A percentile compares a stretch with the other conserved stretches of the same genome.
Evolutionary conservation across 2,797 vertebrate genomes (phyloP).

Genomic region (Ciconia nigra): DNA sequence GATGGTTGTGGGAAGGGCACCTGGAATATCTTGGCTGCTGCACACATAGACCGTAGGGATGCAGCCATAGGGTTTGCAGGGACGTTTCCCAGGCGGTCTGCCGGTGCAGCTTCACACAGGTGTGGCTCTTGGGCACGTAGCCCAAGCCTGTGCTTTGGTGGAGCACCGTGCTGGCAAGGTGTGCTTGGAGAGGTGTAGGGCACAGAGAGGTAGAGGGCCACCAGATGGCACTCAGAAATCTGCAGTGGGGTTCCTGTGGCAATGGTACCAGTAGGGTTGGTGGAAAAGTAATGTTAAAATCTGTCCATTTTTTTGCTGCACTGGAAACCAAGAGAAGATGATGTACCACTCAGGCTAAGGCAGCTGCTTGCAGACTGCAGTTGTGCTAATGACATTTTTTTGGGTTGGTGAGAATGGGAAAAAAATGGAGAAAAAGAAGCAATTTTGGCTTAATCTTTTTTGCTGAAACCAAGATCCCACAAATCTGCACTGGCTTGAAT

Average conservation of each 20-base stretch:
- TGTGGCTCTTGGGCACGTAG: neutral
- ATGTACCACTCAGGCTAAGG: neutral
- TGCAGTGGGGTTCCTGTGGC: neutral
- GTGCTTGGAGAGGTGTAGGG: neutral
- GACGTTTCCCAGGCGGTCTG: rapidly evolving
- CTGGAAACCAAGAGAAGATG: neutral
- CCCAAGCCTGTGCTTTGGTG: neutral
- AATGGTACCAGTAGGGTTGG: neutral
- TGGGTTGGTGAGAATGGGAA: neutral
- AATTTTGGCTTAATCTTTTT: neutral
- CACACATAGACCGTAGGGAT: neutral
- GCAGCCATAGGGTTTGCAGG: neutral
- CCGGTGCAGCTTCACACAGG: neutral
- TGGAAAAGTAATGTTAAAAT: neutral
- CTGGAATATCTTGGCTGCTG: neutral
- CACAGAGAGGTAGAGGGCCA: neutral
- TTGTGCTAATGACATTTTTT: neutral
- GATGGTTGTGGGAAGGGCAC: neutral
- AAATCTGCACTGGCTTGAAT: neutral
- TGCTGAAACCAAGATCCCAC: neutral
- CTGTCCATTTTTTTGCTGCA: neutral
- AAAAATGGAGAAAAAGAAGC: neutral
- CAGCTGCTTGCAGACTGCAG: neutral
- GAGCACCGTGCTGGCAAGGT: rapidly evolving
- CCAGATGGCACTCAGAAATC: neutral